phyloP scores from a whole-genome alignment of 2,113 vertebrate genomes.

The Steatornis caripensis region DNA sequence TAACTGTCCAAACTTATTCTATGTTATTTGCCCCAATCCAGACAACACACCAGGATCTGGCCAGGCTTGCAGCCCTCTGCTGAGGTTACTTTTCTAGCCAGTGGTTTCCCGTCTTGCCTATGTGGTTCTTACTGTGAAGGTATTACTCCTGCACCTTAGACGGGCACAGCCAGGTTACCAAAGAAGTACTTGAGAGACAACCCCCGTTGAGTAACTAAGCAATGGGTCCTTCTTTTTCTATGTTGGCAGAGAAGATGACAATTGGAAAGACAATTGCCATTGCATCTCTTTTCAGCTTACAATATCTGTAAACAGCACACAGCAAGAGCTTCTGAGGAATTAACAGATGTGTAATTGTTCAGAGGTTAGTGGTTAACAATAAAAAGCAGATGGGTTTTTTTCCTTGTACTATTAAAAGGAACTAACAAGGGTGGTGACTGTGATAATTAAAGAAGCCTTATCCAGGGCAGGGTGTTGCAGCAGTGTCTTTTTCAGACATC shows the following conservation, averaged over 20 bases:
- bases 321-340: background rate
- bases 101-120: background rate
- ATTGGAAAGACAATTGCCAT: background rate
- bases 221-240: background rate
- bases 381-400: slow-evolving; percentile 23
- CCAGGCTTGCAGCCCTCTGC: background rate
- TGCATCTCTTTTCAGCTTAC: background rate
- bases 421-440: background rate
- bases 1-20: background rate
- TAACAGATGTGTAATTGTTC: slow-evolving; percentile 20
- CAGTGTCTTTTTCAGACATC: background rate
- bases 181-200: background rate
- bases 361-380: slow-evolving; percentile 35
- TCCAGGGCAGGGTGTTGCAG: background rate
- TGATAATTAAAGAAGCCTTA: slow-evolving; percentile 16
- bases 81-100: background rate
- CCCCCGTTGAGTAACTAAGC: background rate
- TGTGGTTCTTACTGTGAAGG: background rate
- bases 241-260: too few species aligned
- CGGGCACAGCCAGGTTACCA: background rate
- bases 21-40: background rate
- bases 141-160: background rate
- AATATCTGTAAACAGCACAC: background rate
- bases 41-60: background rate
- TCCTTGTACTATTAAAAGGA: background rate